These are phyloP conservation scores for Aurelia sp. DNA, from an alignment of 30 jellyfish, hydroid and myxozoan species.

Conservation along the genomic window DNA sequence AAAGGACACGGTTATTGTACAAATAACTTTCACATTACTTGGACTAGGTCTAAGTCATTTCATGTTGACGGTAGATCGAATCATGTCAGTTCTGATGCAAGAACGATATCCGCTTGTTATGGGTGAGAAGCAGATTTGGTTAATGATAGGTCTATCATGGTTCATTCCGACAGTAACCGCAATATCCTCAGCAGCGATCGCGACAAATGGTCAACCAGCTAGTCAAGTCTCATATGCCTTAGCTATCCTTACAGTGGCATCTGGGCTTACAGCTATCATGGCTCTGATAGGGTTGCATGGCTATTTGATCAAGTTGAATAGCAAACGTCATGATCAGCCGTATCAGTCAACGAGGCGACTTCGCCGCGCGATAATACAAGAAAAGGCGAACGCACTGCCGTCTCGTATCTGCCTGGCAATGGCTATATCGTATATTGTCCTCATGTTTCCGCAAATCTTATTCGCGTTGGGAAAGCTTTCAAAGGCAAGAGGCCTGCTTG, in stretches of 20 bases:
- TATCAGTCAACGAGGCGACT: conserved; percentile 38
- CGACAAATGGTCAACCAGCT: conserved; percentile 57
- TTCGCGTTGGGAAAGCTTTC: conserved; percentile 73
- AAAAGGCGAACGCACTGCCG: conserved; percentile 9
- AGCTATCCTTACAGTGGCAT: conserved; percentile 60
- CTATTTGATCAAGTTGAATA: conserved; percentile 30
- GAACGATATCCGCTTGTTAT: conserved; percentile 23
- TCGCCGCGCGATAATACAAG: conserved; percentile 13
- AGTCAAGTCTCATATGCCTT: conserved; percentile 73
- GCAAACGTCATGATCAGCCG: background rate
- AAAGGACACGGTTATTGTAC: conserved; percentile 80
- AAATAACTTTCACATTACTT: conserved; percentile 65
- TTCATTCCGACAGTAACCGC: conserved; percentile 63
- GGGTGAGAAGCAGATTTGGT: conserved; percentile 47
- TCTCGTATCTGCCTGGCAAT: conserved; percentile 55
- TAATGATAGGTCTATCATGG: conserved; percentile 73
- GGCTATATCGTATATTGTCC: conserved; percentile 39
- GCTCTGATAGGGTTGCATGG: conserved; percentile 38
- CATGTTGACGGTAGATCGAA: conserved; percentile 72
- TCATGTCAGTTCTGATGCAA: conserved; percentile 37
- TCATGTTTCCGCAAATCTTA: conserved; percentile 69
- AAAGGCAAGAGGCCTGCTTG: conserved; percentile 70
- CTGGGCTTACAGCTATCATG: conserved; percentile 48
- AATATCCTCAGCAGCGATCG: conserved; percentile 41
- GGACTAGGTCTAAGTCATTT: conserved; percentile 62